Percentiles rank a stretch among this genome's conserved stretches.
These are phyloP conservation scores for Lepidocolaptes lacrymiger DNA, from an alignment of 2,797 vertebrate genomes.

Conservation along the genomic window DNA sequence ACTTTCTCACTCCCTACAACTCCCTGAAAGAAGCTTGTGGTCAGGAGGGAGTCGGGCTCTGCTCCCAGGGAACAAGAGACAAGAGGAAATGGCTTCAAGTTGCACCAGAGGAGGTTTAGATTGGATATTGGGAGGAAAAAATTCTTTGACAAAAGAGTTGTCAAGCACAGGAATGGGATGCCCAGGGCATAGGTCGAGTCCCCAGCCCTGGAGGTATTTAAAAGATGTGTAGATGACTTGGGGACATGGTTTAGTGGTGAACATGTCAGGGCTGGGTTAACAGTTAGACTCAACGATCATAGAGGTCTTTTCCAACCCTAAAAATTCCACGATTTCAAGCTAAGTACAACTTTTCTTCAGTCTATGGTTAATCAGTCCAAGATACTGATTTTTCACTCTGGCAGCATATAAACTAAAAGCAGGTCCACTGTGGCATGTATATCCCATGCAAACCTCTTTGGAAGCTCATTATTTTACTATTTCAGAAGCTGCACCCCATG, in stretches of 20 bases:
- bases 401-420: background rate
- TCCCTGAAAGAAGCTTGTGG: background rate
- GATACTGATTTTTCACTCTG: background rate
- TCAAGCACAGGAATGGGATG: background rate
- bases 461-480: background rate
- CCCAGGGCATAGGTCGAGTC: background rate
- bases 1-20: background rate
- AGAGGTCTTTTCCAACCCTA: background rate
- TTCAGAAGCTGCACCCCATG: background rate
- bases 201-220: background rate
- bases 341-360: background rate
- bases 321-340: background rate
- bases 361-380: background rate
- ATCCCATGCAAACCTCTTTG: background rate
- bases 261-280: background rate
- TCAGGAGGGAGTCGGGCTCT: background rate
- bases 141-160: background rate
- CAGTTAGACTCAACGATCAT: rapidly evolving
- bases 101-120: background rate
- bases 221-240: rapidly evolving
- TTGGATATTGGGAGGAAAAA: rapidly evolving
- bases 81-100: background rate
- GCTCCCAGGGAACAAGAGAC: background rate
- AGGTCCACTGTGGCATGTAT: background rate
- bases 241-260: background rate